Base-by-base conservation (phyloP, 2,113 vertebrate species). In the Mixornis gularis region DNA sequence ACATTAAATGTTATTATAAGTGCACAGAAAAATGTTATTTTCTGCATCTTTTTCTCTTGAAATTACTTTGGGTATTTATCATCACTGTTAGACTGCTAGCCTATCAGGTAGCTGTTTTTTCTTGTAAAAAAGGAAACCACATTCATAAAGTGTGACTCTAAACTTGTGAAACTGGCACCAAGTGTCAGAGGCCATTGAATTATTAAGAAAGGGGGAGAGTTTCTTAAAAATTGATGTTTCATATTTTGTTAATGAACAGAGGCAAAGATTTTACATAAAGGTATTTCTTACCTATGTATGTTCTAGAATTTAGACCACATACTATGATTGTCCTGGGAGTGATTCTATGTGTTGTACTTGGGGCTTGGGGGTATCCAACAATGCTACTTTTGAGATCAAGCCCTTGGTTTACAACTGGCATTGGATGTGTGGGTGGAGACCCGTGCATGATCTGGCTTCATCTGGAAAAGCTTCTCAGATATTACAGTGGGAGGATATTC, bases 311-410 rank as follows among this genome's bases (percentile, higher is more conserved):
- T 46, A 51, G 36, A 9, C 24, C 29, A 27, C 2, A 1, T 60
- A 14, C 21, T 44, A 1, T 12, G 11, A 1, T n/a, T 30, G 21
- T 46, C 36, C 52, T 64, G 48, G 32, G n/a, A 13, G 17, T 55
- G 65, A 43, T 69, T 77, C 73, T 77, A 13, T 1, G 46, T 0
- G 2, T 38, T 48, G 8, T 55, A 2, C 26, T 74, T 1, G 0
- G 24, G 63, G 36, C 21, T 34, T 44, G 55, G 7, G 49, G 20
- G 6, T 43, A 30, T 68, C 66, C 16, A 68, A 15, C 26, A 41
- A 52, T 36, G 30, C 40, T 63, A 0, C 36, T 68, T 71, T n/a
- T 7, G 81, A 74, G 48, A 46, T 56, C 30, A 53, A 81, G 49
- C 6, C 52, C 29, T 72, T 73, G 69, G 22, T 70, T 86, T 72